Base-by-base conservation (phyloP, 2,113 vertebrate species). In the Dryoscopus gambensis region DNA sequence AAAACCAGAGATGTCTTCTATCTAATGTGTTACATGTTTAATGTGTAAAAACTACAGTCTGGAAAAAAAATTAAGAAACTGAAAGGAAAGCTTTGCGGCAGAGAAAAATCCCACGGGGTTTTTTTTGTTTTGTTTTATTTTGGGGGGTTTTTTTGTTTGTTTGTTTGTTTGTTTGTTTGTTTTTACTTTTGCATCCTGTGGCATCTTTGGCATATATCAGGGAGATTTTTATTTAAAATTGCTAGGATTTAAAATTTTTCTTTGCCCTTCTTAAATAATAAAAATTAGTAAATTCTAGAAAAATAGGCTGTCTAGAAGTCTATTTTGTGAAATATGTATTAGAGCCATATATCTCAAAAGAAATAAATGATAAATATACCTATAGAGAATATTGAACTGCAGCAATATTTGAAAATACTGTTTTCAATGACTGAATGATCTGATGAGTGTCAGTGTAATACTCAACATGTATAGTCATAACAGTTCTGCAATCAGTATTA, bases 401-500 rank as follows among this genome's bases (percentile, higher is more conserved):
- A 42, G 21, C 12, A 40, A 6, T 47, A 87, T 75, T 56, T 94
- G 24, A 33, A 70, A 83, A 25, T 28, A 30, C 13, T 68, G 10
- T 75, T 96, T 94, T 89, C 55, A 92, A 20, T 55, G 23, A 59
- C 19, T 33, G 33, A 73, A 82, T 71, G 63, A 22, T 84, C 21
- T 93, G n/a, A 53, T 81, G 42, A 40, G 46, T 53, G 14, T 40
- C 21, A 59, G 15, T 71, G 9, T 47, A 95, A 25, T 69, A 89
- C 46, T 77, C 52, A 80, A 14, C 15, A 10, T 55, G 11, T n/a
- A 55, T 23, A 78, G 35, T 73, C 65, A 46, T 25, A 42, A 57
- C 67, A 87, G 44, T 94, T 97, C 69, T 94, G 35, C 90, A 95
- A 23, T 68, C 37, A 68, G 3, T 53, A 55, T 44, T 91, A 71